phyloP scores from a whole-genome alignment of 2,888 invertebrate species.

The Quadroppia sp. region DNA sequence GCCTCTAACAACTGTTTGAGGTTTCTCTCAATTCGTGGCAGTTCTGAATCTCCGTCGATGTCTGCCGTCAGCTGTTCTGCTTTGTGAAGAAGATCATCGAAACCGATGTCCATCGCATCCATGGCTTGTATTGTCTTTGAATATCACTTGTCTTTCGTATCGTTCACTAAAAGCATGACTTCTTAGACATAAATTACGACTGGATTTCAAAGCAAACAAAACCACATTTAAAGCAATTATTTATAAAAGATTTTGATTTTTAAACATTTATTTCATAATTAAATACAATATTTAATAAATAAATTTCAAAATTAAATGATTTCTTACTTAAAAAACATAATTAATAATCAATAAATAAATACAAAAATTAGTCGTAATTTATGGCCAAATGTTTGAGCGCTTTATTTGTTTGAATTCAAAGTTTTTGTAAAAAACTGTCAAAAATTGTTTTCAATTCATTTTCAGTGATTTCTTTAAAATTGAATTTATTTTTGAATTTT shows the following conservation, averaged over 20 bases:
- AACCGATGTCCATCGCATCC: constrained; percentile 42
- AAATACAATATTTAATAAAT: too few species aligned
- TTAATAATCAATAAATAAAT: background rate
- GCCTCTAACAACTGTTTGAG: constrained; percentile 86
- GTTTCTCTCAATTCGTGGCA: constrained; percentile 72
- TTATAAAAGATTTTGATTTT: too few species aligned
- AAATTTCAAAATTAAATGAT: too few species aligned
- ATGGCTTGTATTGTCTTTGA: constrained; percentile 1
- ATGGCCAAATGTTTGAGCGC: background rate
- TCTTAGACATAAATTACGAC: too few species aligned
- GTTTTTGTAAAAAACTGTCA: background rate
- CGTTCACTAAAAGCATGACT: background rate
- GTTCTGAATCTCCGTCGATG: constrained; percentile 68
- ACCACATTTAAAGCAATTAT: too few species aligned
- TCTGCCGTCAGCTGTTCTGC: constrained; percentile 87
- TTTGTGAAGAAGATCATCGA: constrained; percentile 75
- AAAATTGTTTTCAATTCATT: background rate
- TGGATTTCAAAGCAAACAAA: too few species aligned
- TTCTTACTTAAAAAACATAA: too few species aligned
- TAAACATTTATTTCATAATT: too few species aligned
- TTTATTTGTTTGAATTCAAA: constrained; percentile 11
- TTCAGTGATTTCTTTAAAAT: background rate
- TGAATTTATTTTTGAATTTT: background rate
- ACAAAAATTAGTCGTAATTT: background rate
- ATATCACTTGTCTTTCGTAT: background rate